Evolutionary conservation across 2,888 invertebrate genomes (phyloP), one percentile per base, ranked within the genome.

Genomic region (Ischnus inquisitorius): DNA sequence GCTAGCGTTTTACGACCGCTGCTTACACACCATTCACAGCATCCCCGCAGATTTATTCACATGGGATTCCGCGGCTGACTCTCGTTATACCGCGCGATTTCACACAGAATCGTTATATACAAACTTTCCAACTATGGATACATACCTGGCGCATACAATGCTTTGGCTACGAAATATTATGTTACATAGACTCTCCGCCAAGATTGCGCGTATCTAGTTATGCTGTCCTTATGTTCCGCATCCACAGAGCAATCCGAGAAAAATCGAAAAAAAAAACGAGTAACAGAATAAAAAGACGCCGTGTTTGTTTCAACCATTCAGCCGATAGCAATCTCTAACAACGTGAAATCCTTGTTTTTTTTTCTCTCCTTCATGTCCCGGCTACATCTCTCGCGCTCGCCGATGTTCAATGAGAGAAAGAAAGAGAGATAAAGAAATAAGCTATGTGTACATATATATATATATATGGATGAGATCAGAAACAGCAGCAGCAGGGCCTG

Each of bases 1-100:
- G 83, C 83, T 77, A 83, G 82, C 77, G 79, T 86, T 89, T 90
- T 88, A 88, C 85, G 88, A 78, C 48, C 84, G 85, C 84, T 84
- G 79, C 87, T 87, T 88, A 87, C 88, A 87, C 85, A 78, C 84
- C 84, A 84, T 84, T 84, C 84, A 81, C 80, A 64, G 57, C 43
- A 77, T 69, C 68, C 64, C 71, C 71, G 74, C 75, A 78, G 80
- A 84, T 81, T 84, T 84, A 84, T 84, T 84, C 84, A 81, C 84
- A 80, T 77, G 80, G 80, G 80, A 80, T 83, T 83, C 83, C 77
- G 74, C 69, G 80, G 80, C 74, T 54, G 84, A 34, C 34, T 67
- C 84, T 84, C 84, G 84, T 84, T 84, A 84, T 84, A 51, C 64
- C 84, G 80, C 80, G 74, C 80, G 80, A 84, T 84, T 84, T 81